These are phyloP conservation scores for Cololabis saira DNA, from an alignment of 2,113 vertebrate genomes.

Conservation along the genomic window DNA sequence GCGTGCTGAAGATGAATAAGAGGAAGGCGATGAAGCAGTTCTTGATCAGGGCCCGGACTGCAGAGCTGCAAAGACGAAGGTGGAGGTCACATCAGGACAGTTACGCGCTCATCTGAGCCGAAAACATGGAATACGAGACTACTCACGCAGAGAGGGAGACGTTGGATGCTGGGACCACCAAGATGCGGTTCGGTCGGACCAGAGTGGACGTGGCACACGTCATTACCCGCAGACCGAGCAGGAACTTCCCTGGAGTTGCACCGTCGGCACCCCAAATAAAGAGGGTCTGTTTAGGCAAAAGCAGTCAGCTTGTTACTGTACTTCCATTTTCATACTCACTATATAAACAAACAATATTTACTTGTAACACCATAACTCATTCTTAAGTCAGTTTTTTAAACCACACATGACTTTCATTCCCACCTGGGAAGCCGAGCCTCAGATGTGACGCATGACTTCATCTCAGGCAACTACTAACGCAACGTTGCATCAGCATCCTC, in stretches of 20 bases:
- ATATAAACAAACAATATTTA: neutral
- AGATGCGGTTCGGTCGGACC: constrained; percentile 89
- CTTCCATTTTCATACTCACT: neutral
- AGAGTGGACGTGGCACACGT: constrained; percentile 91
- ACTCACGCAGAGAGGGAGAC: constrained; percentile 96
- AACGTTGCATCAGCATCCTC: constrained; percentile 68
- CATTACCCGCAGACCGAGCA: constrained; percentile 92
- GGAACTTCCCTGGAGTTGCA: constrained; percentile 95
- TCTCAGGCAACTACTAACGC: constrained; percentile 54
- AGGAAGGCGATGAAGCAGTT: constrained; percentile 98
- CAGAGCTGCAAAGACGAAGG: constrained; percentile 82
- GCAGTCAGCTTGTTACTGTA: neutral
- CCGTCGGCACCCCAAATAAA: constrained; percentile 96
- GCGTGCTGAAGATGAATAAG: constrained; percentile 94
- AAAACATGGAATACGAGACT: neutral
- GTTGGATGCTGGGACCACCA: constrained; percentile 92
- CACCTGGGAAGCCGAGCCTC: constrained; percentile 38
- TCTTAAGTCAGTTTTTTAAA: too few species aligned
- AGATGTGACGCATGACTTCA: constrained; percentile 49
- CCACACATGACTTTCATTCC: neutral
- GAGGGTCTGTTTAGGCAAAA: constrained; percentile 83
- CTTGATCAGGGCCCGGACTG: constrained; percentile 93
- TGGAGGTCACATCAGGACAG: too few species aligned
- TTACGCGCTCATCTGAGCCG: too few species aligned
- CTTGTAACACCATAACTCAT: neutral